Evolutionary conservation across 2,113 vertebrate genomes (phyloP).

Genomic region (Notothenia coriiceps): DNA sequence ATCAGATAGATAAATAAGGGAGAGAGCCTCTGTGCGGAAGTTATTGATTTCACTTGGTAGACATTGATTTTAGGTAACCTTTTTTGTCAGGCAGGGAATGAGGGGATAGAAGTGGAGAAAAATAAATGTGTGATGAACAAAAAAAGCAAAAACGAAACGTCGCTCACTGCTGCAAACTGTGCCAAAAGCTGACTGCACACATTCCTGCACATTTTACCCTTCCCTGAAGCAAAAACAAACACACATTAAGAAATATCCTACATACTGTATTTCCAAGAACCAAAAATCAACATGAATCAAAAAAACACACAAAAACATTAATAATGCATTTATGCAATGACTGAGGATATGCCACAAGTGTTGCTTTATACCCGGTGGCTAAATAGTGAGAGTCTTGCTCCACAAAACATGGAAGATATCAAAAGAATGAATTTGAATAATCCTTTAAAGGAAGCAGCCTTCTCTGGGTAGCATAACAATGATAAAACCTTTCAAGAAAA

Average conservation of each 20-base stretch:
- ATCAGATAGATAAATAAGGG: constrained; percentile 72
- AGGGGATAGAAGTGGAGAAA: constrained; percentile 44
- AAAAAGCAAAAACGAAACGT: constrained; percentile 34
- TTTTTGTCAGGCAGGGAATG: constrained; percentile 61
- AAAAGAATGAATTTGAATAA: constrained; percentile 68
- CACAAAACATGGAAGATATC: constrained; percentile 60
- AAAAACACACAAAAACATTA: constrained; percentile 60
- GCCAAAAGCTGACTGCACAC: constrained; percentile 38
- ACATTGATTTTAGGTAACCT: constrained; percentile 74
- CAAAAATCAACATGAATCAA: constrained; percentile 63
- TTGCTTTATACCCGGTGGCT: constrained; percentile 31
- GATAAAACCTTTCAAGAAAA: constrained; percentile 52
- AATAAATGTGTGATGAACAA: constrained; percentile 21
- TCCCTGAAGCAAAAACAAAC: constrained; percentile 51
- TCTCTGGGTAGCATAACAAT: constrained; percentile 36
- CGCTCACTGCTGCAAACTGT: constrained; percentile 11
- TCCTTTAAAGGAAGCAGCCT: constrained; percentile 41
- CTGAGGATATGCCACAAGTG: constrained; percentile 42
- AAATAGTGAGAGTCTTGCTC: constrained; percentile 53
- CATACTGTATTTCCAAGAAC: constrained; percentile 40
- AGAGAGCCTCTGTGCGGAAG: constrained; percentile 53
- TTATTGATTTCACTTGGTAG: constrained; percentile 65
- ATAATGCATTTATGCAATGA: constrained; percentile 71
- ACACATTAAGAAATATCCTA: constrained; percentile 6
- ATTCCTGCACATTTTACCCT: constrained; percentile 31